Conservation (phyloP, 2,797 vertebrate species). For the Rhinoraja longicauda region DNA sequence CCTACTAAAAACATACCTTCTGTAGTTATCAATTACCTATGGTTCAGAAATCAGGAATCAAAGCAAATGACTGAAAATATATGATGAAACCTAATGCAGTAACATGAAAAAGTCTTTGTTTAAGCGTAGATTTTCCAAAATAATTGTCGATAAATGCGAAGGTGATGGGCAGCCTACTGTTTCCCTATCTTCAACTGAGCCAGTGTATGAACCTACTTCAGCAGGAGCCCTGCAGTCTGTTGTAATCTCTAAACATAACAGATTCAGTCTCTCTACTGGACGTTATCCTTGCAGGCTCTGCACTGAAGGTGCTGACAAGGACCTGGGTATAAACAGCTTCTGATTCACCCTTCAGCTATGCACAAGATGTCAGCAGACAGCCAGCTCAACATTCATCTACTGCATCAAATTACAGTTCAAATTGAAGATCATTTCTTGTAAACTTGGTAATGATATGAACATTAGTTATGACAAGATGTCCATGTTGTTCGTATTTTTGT, state of each 20-base stretch:
- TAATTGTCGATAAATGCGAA: slow-evolving; percentile 34
- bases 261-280: slow-evolving; percentile 47
- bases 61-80: not conserved
- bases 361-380: slow-evolving; percentile 39
- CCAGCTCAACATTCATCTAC: slow-evolving; percentile 3
- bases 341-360: slow-evolving; percentile 62
- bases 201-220: not conserved
- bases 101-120: no score
- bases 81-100: not conserved
- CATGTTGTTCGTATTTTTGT: not conserved
- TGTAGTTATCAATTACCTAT: not conserved
- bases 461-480: not conserved
- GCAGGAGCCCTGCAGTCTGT: slow-evolving; percentile 46
- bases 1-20: not conserved
- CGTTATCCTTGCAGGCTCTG: slow-evolving; percentile 52
- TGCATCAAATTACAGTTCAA: slow-evolving; percentile 25
- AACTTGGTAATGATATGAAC: not conserved
- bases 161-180: slow-evolving; percentile 26
- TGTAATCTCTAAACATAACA: slow-evolving; percentile 49
- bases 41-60: not conserved
- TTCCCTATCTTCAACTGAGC: slow-evolving; percentile 35
- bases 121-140: not conserved
- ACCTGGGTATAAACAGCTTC: slow-evolving; percentile 53
- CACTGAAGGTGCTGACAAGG: slow-evolving; percentile 58
- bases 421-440: not conserved